A percentile compares a stretch with the other conserved stretches of the same genome.
These are phyloP conservation scores for Caenorhabditis brenneri DNA, from an alignment of 1,140 invertebrate species.

Conservation along the genomic window DNA sequence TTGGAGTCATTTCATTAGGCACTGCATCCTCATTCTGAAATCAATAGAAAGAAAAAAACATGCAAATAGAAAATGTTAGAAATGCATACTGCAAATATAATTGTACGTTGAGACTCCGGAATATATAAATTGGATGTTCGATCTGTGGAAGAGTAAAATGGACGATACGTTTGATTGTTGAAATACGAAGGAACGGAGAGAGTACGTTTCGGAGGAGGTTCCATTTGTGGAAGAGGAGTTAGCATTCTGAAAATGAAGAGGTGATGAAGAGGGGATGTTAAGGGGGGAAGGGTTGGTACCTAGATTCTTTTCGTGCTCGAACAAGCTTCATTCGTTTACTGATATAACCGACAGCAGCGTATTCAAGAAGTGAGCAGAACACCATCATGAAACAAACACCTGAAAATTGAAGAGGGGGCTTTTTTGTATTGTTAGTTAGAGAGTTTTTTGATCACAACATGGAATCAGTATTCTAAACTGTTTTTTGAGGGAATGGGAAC, in stretches of 20 bases:
- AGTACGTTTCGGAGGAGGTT: constrained; percentile 29
- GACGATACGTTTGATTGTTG: constrained; percentile 53
- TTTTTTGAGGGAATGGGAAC: too few relatives aligned
- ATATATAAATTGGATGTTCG: constrained; percentile 53
- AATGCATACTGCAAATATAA: constrained; percentile 13
- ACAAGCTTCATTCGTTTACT: constrained; percentile 59
- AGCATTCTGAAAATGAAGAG: constrained; percentile 7
- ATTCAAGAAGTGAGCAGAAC: constrained; percentile 61
- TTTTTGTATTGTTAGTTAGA: too few relatives aligned
- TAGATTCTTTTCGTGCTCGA: constrained; percentile 44
- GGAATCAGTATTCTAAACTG: too few relatives aligned
- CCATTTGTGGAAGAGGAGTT: not conserved
- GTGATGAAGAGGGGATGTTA: not conserved
- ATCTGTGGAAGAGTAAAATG: constrained; percentile 58
- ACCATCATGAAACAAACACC: constrained; percentile 64
- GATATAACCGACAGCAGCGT: constrained; percentile 62
- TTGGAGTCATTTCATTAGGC: constrained; percentile 30
- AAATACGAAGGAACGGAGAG: constrained; percentile 46
- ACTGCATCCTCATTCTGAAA: constrained; percentile 35
- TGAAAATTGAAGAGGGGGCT: constrained; percentile 44
- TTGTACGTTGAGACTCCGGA: constrained; percentile 37
- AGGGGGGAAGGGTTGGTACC: not conserved
- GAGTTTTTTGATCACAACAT: too few relatives aligned
- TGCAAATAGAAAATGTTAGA: not conserved
- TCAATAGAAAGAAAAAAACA: not conserved